Percentiles rank a stretch among this genome's conserved stretches.
These are phyloP conservation scores for Notocelia uddmanniana DNA, from an alignment of 2,888 invertebrate genomes.

Conservation along the genomic window DNA sequence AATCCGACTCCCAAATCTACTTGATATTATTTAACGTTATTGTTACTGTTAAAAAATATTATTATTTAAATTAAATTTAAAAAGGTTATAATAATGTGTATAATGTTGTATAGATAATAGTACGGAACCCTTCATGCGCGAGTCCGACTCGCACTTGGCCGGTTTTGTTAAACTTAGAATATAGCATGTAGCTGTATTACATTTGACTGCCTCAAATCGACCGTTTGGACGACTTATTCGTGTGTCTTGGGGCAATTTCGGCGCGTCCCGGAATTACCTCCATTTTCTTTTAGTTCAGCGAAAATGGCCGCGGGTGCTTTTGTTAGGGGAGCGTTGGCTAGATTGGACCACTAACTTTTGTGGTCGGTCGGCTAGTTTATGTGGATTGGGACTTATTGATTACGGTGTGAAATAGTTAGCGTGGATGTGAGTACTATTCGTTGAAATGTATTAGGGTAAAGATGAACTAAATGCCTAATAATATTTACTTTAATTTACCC, in stretches of 20 bases:
- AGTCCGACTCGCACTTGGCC: too few relatives aligned
- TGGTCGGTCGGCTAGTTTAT: slow-evolving; percentile 18
- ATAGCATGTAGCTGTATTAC: too few relatives aligned
- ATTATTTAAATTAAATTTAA: too few relatives aligned
- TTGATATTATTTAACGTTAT: too few relatives aligned
- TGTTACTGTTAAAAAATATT: too few relatives aligned
- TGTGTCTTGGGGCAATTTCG: slow-evolving; percentile 7
- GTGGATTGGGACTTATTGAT: not conserved
- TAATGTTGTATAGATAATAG: too few relatives aligned
- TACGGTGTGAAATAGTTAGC: not conserved
- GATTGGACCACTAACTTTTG: slow-evolving; percentile 43
- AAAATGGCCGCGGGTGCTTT: slow-evolving; percentile 9
- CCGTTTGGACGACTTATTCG: not conserved
- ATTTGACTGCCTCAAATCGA: too few relatives aligned
- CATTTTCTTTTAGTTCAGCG: slow-evolving; percentile 42
- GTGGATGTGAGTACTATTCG: not conserved
- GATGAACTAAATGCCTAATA: not conserved
- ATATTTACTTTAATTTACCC: not conserved
- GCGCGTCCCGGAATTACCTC: slow-evolving; percentile 25
- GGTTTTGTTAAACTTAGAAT: too few relatives aligned
- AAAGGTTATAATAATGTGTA: too few relatives aligned
- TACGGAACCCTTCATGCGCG: too few relatives aligned
- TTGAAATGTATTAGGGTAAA: not conserved
- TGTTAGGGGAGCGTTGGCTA: slow-evolving; percentile 36
- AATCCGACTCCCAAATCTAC: too few relatives aligned